Evolutionary conservation across 2,888 invertebrate species (phyloP), one percentile per base, ranked within the genome.

Genomic region (Crematogaster levior): DNA sequence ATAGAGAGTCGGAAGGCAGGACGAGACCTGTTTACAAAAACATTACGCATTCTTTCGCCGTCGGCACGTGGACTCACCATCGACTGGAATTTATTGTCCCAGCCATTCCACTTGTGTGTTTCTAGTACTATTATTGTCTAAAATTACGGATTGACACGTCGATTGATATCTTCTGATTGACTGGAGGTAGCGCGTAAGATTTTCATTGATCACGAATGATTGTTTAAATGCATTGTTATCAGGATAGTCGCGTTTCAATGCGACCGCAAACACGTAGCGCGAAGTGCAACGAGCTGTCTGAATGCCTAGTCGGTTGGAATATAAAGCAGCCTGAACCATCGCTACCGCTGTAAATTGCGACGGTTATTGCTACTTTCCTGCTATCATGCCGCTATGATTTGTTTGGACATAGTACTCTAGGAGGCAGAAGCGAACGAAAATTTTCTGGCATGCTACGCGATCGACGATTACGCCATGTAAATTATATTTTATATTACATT

Each of bases 281-380:
- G 34, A 60, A 61, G 79, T 70, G 61, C 66, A 79, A 77, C 77
- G 82, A 82, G 79, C 79, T 68, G 77, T 74, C 74, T 61, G 51
- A 79, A 24, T 43, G 40, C n/a, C 27, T 48, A 18, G 40, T 30
- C 46, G 53, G 27, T n/a, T 24, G 53, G 73, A 81, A 79, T 81
- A 83, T 72, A 72, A 83, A 82, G 83, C 48, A 81, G 70, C 51
- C 24, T 15, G 48, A 61, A n/a, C 70, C 61, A 24, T 30, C 40
- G 43, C 68, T 7, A 40, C 24, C 34, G 43, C 12, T 48, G 79
- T 68, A 82, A 82, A 79, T 46, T 53, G 77, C 82, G 48, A 70
- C 30, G 82, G 75, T 84, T 84, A 84, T 84, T 84, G 82, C 82
- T 82, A 66, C 53, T 82, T 74, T 82, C 68, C 84, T 82, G 70